Percentiles rank a stretch among this genome's conserved stretches.
Conservation (phyloP, 2,888 invertebrate genomes). For the Tenthredo distinguenda region DNA sequence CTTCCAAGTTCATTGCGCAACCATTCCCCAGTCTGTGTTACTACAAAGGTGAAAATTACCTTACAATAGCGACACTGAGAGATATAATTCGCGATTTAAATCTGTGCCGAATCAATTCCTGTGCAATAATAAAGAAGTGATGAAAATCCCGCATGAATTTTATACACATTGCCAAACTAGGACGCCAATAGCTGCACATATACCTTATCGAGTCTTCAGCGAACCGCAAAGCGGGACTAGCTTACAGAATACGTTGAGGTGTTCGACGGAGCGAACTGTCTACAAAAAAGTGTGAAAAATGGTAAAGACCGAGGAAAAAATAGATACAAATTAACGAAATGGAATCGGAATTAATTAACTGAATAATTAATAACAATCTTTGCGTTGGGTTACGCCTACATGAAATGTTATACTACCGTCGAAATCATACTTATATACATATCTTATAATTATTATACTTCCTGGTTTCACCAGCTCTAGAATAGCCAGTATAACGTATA, state of each 20-base stretch:
- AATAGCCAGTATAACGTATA: not conserved
- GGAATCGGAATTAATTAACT: not conserved
- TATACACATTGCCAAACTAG: conserved; percentile 27
- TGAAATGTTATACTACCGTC: not conserved
- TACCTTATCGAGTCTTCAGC: not conserved
- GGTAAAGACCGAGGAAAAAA: not conserved
- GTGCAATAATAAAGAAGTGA: conserved; percentile 20
- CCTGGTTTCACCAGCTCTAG: conserved; percentile 68
- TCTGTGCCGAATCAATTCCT: conserved; percentile 35
- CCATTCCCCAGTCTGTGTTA: not conserved
- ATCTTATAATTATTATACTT: conserved; percentile 57
- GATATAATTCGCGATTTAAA: conserved; percentile 7
- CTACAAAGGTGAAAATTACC: not conserved
- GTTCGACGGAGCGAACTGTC: not conserved
- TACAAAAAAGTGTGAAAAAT: not conserved
- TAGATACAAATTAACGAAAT: not conserved
- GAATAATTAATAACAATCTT: not conserved
- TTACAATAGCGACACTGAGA: conserved; percentile 13
- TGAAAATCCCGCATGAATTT: conserved; percentile 16
- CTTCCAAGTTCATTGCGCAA: not conserved
- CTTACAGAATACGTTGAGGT: not conserved
- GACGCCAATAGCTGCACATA: not conserved
- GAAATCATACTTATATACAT: not conserved
- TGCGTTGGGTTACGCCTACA: not conserved
- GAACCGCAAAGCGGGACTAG: not conserved